A percentile compares a stretch with the other conserved stretches of the same genome.
These are phyloP conservation scores for human DNA, from an alignment of 2,113 vertebrate genomes.

Conservation along the genomic window GRCh38 chr18:33582501-33583000, in stretches of 20 bases:
- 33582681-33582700: not conserved
- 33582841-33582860: conserved; percentile 21
- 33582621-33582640: conserved; percentile 49
- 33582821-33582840: not conserved
- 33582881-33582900: conserved; percentile 51
- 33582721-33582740: not conserved
- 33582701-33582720: not conserved
- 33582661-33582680: conserved; percentile 36
- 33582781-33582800: conserved; percentile 44
- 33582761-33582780: conserved; percentile 62
- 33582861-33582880: conserved; percentile 50
- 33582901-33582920: not conserved
- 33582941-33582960: conserved; percentile 28
- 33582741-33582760: conserved; percentile 74
- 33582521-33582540: conserved; percentile 77
- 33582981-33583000: not conserved
- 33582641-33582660: conserved; percentile 61
- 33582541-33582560: conserved; percentile 73
- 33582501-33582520: conserved; percentile 78
- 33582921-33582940: not conserved
- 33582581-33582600: conserved; percentile 71
- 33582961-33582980: conserved; percentile 43
- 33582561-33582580: conserved; percentile 76
- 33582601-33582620: conserved; percentile 56
- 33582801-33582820: conserved; percentile 47